These are phyloP conservation scores for Lipophrys pholis DNA, from an alignment of 2,113 vertebrate species.

Conservation along the genomic window DNA sequence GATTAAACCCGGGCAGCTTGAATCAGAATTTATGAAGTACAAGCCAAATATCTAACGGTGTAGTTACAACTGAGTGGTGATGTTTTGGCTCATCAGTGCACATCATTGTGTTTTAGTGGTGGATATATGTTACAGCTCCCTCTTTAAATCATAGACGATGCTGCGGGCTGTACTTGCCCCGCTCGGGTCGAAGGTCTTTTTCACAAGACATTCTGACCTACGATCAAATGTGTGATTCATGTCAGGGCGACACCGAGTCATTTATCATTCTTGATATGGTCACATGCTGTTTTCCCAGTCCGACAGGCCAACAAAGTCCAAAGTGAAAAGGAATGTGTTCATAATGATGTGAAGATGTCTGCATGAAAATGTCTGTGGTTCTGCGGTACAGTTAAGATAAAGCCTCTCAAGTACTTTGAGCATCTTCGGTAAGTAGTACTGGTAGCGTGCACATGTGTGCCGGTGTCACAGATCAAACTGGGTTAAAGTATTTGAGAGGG, in stretches of 20 bases:
- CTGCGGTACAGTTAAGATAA: conserved; percentile 9
- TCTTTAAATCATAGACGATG: not conserved
- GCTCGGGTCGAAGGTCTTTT: not conserved
- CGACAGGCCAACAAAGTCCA: not conserved
- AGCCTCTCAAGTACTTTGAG: conserved; percentile 54
- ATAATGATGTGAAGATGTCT: conserved; percentile 17
- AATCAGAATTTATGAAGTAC: no score
- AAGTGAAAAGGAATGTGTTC: not conserved
- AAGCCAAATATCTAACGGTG: no score
- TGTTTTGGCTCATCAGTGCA: not conserved
- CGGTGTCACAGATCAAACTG: conserved; percentile 5
- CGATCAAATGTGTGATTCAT: not conserved
- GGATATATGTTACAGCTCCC: not conserved
- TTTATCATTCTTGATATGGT: not conserved
- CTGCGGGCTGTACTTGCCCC: not conserved
- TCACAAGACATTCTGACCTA: no score
- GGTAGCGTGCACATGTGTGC: not conserved
- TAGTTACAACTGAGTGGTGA: not conserved
- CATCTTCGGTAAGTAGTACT: not conserved
- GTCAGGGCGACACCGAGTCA: not conserved
- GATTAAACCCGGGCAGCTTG: no score
- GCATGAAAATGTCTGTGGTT: conserved; percentile 37
- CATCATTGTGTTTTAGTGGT: not conserved
- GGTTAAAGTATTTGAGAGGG: conserved; percentile 47
- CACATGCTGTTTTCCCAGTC: not conserved